These are phyloP conservation scores for Halcyon chelicuti DNA, from an alignment of 2,797 vertebrate species.

Conservation along the genomic window DNA sequence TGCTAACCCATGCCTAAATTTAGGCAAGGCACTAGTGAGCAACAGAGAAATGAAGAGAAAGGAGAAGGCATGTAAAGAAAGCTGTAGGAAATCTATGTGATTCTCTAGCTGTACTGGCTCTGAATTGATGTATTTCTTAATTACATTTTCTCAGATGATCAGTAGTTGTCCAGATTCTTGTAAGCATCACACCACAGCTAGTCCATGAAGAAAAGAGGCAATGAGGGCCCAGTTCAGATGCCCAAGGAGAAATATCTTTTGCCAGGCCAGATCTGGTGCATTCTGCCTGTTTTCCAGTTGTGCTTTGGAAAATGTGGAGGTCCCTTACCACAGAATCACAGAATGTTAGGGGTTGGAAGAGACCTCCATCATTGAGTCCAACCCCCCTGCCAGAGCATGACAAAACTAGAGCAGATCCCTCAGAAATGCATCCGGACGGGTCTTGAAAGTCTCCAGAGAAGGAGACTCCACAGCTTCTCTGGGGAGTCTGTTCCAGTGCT, in stretches of 20 bases:
- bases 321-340: not conserved
- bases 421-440: no score
- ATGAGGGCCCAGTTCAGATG: rapidly evolving
- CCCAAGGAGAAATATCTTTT: not conserved
- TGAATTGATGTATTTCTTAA: not conserved
- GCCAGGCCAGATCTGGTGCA: rapidly evolving
- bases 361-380: no score
- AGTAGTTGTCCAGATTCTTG: not conserved
- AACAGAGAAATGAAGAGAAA: not conserved
- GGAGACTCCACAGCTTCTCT: no score
- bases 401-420: no score
- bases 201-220: not conserved
- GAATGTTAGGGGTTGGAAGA: no score
- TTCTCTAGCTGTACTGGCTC: not conserved
- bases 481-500: no score
- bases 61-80: not conserved
- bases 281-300: not conserved
- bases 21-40: not conserved
- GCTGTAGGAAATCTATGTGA: not conserved
- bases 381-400: no score
- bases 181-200: not conserved
- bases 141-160: not conserved
- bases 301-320: not conserved
- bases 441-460: no score
- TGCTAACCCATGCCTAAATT: not conserved